These are phyloP conservation scores for Romanogobio albipinnatus DNA, from an alignment of 2,113 vertebrate genomes.

Conservation along the genomic window DNA sequence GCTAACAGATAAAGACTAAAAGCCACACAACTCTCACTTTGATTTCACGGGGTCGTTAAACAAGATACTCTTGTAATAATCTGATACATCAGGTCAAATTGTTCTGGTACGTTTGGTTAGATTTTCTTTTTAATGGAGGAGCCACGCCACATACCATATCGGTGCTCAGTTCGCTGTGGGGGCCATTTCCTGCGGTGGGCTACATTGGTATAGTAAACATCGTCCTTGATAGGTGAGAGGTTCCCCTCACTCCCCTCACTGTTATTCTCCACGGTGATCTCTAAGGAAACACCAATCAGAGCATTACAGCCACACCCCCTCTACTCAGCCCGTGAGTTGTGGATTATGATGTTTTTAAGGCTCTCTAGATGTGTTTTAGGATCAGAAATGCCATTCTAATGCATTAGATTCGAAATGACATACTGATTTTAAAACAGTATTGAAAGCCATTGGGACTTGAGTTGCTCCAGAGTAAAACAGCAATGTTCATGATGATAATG, in stretches of 20 bases:
- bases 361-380: slow-evolving; percentile 33
- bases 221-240: slow-evolving; percentile 86
- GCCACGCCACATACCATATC: slow-evolving; percentile 83
- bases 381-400: slow-evolving; percentile 23
- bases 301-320: slow-evolving; percentile 64
- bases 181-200: slow-evolving; percentile 83
- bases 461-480: slow-evolving; percentile 76
- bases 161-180: slow-evolving; percentile 82
- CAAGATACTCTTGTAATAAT: neutral
- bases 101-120: slow-evolving; percentile 9
- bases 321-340: slow-evolving; percentile 58
- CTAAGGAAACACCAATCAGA: slow-evolving; percentile 87
- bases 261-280: slow-evolving; percentile 94
- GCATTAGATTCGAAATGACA: neutral
- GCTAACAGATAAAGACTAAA: neutral
- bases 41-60: slow-evolving; percentile 8
- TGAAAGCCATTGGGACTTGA: slow-evolving; percentile 43
- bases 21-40: neutral
- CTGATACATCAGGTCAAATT: neutral
- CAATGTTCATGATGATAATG: slow-evolving; percentile 70
- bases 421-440: slow-evolving; percentile 46
- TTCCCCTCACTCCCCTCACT: slow-evolving; percentile 92
- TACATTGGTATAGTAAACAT: slow-evolving; percentile 89
- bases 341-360: slow-evolving; percentile 64
- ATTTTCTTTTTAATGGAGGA: slow-evolving; percentile 67